Evolutionary conservation across 2,113 vertebrate genomes (phyloP).

Genomic region (Dendrocopos noguchii): DNA sequence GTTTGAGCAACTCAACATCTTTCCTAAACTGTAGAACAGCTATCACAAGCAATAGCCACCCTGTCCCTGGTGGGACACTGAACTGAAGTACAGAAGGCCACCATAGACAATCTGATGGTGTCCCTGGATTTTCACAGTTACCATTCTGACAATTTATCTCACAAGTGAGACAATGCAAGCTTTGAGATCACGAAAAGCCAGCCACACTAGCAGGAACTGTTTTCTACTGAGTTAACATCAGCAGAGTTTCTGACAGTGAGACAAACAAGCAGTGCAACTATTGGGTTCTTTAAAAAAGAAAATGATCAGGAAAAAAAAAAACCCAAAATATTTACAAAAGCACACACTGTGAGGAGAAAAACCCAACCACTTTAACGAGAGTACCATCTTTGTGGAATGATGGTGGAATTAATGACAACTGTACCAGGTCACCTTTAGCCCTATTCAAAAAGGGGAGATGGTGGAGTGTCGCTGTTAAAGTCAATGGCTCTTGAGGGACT

Average conservation of each 20-base stretch:
- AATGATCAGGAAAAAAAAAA: background rate
- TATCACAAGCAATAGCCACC: background rate
- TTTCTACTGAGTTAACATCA: background rate
- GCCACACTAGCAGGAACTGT: background rate
- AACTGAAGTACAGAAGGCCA: background rate
- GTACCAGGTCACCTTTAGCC: constrained; percentile 29
- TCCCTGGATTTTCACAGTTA: background rate
- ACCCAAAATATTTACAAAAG: background rate
- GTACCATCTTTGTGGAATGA: background rate
- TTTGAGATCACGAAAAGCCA: background rate
- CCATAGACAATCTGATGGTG: background rate
- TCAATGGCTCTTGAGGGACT: constrained; percentile 46
- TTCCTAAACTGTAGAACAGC: background rate
- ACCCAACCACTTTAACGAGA: background rate
- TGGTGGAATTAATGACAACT: background rate
- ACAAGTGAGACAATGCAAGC: rapidly evolving
- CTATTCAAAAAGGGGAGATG: background rate
- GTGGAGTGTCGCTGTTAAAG: constrained; percentile 11
- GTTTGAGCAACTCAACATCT: too few relatives aligned
- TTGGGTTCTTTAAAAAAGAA: background rate
- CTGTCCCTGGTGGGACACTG: background rate
- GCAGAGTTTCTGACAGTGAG: background rate
- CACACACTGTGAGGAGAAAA: background rate
- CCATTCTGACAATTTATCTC: background rate
- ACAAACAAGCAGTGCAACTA: background rate